Percentiles rank a stretch among this genome's conserved stretches.
These are phyloP conservation scores for Lemur catta DNA, from an alignment of 2,797 vertebrate species.

Conservation along the genomic window DNA sequence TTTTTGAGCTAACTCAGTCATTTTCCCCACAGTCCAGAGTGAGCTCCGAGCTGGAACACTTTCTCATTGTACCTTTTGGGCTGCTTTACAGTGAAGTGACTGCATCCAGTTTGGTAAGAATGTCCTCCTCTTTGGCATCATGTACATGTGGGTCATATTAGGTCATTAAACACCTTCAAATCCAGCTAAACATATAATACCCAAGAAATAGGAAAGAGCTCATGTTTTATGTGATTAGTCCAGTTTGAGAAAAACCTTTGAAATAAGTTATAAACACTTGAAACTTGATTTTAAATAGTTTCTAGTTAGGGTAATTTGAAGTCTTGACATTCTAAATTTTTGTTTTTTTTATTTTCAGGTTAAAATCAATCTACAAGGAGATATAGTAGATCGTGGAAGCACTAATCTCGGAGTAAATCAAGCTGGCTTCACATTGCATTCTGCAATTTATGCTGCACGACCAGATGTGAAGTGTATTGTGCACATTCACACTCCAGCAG, in stretches of 20 bases:
- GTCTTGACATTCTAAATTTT: background rate
- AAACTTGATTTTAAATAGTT: background rate
- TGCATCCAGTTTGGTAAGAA: constrained; percentile 96
- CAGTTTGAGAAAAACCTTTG: background rate
- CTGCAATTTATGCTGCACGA: constrained; percentile 92
- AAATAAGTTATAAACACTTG: background rate
- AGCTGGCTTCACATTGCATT: constrained; percentile 95
- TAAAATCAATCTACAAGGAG: constrained; percentile 94
- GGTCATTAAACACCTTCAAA: background rate
- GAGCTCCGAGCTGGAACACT: constrained; percentile 95
- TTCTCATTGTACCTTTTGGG: constrained; percentile 96
- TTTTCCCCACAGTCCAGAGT: constrained; percentile 89
- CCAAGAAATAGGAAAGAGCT: background rate
- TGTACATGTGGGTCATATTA: background rate
- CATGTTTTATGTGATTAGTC: background rate
- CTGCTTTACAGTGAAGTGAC: constrained; percentile 98
- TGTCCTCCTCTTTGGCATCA: background rate
- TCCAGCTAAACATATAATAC: background rate
- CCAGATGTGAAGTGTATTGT: constrained; percentile 94
- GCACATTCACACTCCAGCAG: constrained; percentile 95
- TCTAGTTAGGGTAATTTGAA: background rate
- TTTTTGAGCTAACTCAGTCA: background rate
- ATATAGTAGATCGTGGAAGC: constrained; percentile 95
- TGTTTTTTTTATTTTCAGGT: constrained; percentile 85
- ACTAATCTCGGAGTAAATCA: constrained; percentile 97